Evolutionary conservation across 1,140 invertebrate species (phyloP).

Genomic region (Eriocheir sinensis): DNA sequence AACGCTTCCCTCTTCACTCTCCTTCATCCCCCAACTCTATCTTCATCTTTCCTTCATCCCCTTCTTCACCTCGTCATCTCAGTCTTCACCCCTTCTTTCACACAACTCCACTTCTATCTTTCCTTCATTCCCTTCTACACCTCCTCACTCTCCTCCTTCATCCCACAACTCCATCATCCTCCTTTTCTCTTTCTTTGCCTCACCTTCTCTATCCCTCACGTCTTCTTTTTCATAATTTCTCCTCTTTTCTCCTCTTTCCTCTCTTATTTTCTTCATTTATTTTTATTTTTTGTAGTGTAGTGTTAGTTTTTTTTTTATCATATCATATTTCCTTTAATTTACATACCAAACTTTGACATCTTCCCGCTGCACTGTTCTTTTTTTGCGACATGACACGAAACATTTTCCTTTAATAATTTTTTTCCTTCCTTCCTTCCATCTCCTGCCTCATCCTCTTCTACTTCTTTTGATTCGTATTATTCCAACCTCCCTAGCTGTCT

Average conservation of each 20-base stretch:
- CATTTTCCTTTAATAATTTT: too few relatives aligned
- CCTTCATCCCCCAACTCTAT: background rate
- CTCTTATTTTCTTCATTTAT: background rate
- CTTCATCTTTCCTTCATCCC: background rate
- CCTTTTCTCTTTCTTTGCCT: background rate
- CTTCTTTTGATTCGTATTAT: too few relatives aligned
- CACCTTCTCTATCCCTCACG: background rate
- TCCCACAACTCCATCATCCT: too few relatives aligned
- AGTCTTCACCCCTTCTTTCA: background rate
- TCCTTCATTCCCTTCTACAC: background rate
- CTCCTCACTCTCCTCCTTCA: background rate
- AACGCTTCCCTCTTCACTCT: background rate
- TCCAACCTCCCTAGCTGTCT: background rate
- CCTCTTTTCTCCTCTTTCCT: background rate
- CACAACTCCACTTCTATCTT: background rate
- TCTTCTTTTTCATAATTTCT: background rate
- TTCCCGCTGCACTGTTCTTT: too few relatives aligned
- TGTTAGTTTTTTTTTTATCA: too few relatives aligned
- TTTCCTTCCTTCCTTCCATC: too few relatives aligned
- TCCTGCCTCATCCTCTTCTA: too few relatives aligned
- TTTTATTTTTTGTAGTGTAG: too few relatives aligned
- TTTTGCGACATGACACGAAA: too few relatives aligned
- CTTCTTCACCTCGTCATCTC: background rate
- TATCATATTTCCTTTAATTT: too few relatives aligned
- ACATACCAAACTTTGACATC: too few relatives aligned